Conservation (phyloP, 2,888 invertebrate genomes). For the Volucella bombylans region DNA sequence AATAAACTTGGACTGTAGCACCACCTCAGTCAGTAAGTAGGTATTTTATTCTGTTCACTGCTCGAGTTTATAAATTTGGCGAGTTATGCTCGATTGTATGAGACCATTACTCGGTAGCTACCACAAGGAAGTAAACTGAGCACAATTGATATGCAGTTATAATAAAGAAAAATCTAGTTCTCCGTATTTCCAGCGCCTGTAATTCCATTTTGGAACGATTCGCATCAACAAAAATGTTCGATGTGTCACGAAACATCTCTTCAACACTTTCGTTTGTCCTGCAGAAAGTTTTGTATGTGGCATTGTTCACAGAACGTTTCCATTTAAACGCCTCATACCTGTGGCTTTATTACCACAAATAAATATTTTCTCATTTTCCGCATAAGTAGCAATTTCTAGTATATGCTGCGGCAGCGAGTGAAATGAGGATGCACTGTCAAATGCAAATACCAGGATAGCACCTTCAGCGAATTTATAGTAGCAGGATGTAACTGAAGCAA, state of each 20-base stretch:
- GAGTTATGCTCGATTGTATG: no score
- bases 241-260: conserved; percentile 95
- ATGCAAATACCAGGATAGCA: conserved; percentile 94
- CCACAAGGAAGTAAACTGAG: no score
- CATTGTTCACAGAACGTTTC: conserved; percentile 84
- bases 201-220: conserved; percentile 92
- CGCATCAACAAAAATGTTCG: conserved; percentile 89
- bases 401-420: conserved; percentile 95
- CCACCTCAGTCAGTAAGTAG: no score
- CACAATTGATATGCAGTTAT: no score
- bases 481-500: conserved; percentile 96
- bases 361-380: conserved; percentile 97
- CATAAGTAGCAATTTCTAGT: conserved; percentile 95
- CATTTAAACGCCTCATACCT: no score
- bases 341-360: conserved; percentile 94
- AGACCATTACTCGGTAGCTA: no score
- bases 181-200: conserved; percentile 90
- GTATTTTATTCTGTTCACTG: no score
- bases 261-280: conserved; percentile 93
- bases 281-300: conserved; percentile 95
- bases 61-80: no score
- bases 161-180: no score
- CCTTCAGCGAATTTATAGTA: conserved; percentile 98
- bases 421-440: conserved; percentile 95
- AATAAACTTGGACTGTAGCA: no score